Base-by-base conservation (phyloP, 2,888 invertebrate species). In the Hartigia nigra region DNA sequence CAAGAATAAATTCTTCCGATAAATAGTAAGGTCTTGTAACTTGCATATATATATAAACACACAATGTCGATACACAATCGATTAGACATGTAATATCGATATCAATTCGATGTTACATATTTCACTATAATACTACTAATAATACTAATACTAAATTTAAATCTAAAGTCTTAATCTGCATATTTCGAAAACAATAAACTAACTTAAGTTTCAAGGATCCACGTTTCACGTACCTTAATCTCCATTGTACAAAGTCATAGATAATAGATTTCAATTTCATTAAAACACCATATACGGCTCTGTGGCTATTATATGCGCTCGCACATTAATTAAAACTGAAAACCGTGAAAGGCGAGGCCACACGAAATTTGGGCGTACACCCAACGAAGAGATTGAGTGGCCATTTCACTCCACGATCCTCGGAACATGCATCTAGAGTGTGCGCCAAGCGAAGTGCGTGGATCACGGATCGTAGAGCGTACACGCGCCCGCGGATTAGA, bases 401-500 rank as follows among this genome's bases (percentile, higher is more conserved):
- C 55, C 55, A 23, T 23, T 55, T 23, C 23, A 23, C 23, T 55
- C 55, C 23, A 55, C 23, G 55, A 9, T 55, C 23, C 55, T 55
- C 55, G 55, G 23, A 55, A 55, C 55, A 55, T 55, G 23, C 55
- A 9, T 55, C 23, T 1, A 2, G 23, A 55, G 55, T 55, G 55
- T 55, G 55, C 23, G 55, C 55, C 55, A 55, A 55, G 55, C 55
- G 55, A 55, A 55, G 55, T 55, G 55, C 55, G 55, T 55, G 55
- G 55, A 55, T 55, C 55, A 55, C 55, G 78, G 39, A 36, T 69
- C 77, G 32, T 36, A 36, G 35, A 31, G 85, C 84, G 86, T 86
- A 87, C 90, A 90, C 90, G 90, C 88, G 90, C 86, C 88, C 85
- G 86, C 87, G 90, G 90, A 91, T 91, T 91, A 90, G 91, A 91